Conservation (phyloP, 2,113 vertebrate genomes). For the human (Homo sapiens) region GRCh38 chr14:101488001-101488500, state of each 20-base stretch:
- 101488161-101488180: background rate
- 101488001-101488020: background rate
- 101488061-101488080: background rate
- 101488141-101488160: background rate
- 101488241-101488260: rapidly evolving
- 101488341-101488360: background rate
- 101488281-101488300: background rate
- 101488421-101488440: background rate
- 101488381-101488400: background rate
- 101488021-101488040: background rate
- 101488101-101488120: background rate
- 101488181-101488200: too few species aligned
- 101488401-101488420: background rate
- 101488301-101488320: background rate
- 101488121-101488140: background rate
- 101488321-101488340: background rate
- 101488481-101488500: background rate
- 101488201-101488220: background rate
- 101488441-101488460: background rate
- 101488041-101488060: background rate
- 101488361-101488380: background rate
- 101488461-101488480: background rate
- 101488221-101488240: background rate
- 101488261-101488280: rapidly evolving
- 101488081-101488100: background rate